phyloP scores from a whole-genome alignment of 2,113 vertebrate genomes.

The Gallinago paraguaiae region DNA sequence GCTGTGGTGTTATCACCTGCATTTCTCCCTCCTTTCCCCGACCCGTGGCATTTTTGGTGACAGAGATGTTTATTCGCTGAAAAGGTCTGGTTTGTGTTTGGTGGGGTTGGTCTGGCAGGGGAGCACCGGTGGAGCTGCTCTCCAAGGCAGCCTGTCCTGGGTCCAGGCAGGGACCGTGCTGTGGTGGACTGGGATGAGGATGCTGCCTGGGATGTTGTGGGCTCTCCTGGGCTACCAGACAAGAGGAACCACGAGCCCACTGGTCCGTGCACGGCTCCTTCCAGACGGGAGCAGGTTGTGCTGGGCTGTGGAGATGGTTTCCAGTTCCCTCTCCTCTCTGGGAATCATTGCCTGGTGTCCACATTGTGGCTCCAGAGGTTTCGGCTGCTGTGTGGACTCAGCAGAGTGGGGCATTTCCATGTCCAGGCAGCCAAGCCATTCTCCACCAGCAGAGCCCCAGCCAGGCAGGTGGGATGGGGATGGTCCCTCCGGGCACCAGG shows the following conservation, averaged over 20 bases:
- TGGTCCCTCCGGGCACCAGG: neutral
- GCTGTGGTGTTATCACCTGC: neutral
- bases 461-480: neutral
- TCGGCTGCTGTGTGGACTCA: neutral
- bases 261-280: rapidly evolving
- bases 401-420: neutral
- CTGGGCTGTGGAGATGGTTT: neutral
- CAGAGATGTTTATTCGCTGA: rapidly evolving
- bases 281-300: neutral
- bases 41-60: rapidly evolving
- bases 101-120: neutral
- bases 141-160: neutral
- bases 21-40: neutral
- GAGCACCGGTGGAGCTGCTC: neutral
- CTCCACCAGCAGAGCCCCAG: neutral
- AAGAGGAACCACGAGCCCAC: neutral
- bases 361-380: rapidly evolving
- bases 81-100: neutral
- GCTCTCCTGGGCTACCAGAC: neutral
- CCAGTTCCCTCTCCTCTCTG: neutral
- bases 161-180: neutral
- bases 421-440: rapidly evolving
- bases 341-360: neutral
- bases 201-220: neutral
- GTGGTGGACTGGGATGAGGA: neutral